phyloP scores from a whole-genome alignment of 1,140 invertebrate species.

The Hylaeus anthracinus region DNA sequence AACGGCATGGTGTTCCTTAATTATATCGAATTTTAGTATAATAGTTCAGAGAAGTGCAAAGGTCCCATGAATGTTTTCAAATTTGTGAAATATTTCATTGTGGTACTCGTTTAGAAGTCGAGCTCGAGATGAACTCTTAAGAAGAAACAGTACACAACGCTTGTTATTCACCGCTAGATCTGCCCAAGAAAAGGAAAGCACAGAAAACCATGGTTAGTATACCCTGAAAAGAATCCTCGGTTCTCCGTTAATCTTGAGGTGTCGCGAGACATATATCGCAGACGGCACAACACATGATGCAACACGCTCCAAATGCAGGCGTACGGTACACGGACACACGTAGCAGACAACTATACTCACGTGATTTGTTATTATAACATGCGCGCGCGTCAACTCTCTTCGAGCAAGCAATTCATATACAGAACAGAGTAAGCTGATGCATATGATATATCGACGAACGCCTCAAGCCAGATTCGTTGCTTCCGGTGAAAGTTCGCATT shows the following conservation, averaged over 20 bases:
- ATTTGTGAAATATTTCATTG: too few species aligned
- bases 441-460: constrained; percentile 12
- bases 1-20: too few species aligned
- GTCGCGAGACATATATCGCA: not conserved
- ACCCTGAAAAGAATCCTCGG: constrained; percentile 52
- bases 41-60: too few species aligned
- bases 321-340: not conserved
- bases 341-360: constrained; percentile 36
- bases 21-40: too few species aligned
- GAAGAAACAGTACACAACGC: constrained; percentile 27
- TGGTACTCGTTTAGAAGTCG: constrained; percentile 27
- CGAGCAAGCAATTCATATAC: constrained; percentile 26
- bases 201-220: constrained; percentile 37
- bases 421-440: not conserved
- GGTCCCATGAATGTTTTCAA: too few species aligned
- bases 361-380: constrained; percentile 38
- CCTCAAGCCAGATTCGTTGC: constrained; percentile 17
- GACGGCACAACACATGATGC: constrained; percentile 30
- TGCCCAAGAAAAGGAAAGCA: constrained; percentile 39
- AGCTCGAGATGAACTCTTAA: constrained; percentile 6
- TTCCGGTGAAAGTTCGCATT: not conserved
- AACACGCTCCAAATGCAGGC: too few species aligned
- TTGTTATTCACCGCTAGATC: constrained; percentile 44
- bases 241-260: constrained; percentile 51
- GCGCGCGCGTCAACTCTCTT: constrained; percentile 35